A percentile compares a stretch with the other conserved stretches of the same genome.
phyloP scores from a whole-genome alignment of 2,888 invertebrate species.

The Drosophila sordidapex region DNA sequence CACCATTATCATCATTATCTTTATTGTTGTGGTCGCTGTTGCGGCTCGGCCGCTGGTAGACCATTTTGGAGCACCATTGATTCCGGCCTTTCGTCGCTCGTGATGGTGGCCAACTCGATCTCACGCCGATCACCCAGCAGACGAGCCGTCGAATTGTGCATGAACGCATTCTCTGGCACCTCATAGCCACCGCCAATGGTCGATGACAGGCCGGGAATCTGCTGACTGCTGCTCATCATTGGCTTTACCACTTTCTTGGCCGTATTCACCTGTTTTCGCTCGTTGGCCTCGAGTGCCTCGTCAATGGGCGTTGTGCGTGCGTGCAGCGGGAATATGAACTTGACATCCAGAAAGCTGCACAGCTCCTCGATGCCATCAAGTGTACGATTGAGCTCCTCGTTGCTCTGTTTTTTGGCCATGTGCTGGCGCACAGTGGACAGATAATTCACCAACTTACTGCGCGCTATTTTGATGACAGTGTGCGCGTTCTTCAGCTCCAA shows the following conservation, averaged over 20 bases:
- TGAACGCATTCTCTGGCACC: conserved; percentile 83
- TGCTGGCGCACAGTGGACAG: conserved; percentile 83
- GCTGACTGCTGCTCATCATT: neutral
- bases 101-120: conserved; percentile 83
- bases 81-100: conserved; percentile 75
- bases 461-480: conserved; percentile 85
- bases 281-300: conserved; percentile 84
- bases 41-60: conserved; percentile 72
- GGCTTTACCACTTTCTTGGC: neutral
- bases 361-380: conserved; percentile 86
- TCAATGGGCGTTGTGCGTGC: conserved; percentile 80
- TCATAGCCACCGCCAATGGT: conserved; percentile 67
- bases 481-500: conserved; percentile 85
- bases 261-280: conserved; percentile 70
- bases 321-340: conserved; percentile 80
- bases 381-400: conserved; percentile 82
- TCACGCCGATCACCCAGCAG: conserved; percentile 82
- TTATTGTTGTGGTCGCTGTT: conserved; percentile 55
- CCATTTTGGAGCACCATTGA: conserved; percentile 58
- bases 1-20: neutral
- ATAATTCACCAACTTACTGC: conserved; percentile 85
- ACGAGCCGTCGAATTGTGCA: conserved; percentile 77
- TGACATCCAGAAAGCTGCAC: conserved; percentile 82
- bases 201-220: neutral
- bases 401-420: conserved; percentile 70